Evolutionary conservation across 1,140 invertebrate species (phyloP).

Genomic region (Polyergus mexicanus): DNA sequence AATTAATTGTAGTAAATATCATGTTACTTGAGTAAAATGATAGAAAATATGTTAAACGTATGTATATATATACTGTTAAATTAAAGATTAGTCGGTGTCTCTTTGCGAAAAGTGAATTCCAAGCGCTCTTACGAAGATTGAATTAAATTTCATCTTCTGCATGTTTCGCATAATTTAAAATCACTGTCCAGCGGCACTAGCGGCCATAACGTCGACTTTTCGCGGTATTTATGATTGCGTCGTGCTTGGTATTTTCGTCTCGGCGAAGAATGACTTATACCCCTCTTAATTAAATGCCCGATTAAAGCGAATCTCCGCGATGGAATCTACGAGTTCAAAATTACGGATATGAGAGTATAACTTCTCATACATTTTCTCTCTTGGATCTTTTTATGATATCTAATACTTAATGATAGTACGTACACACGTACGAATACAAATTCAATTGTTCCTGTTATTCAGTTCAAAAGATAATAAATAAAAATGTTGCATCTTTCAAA

Average conservation of each 20-base stretch:
- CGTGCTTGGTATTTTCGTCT: slow-evolving; percentile 45
- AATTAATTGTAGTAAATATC: slow-evolving; percentile 24
- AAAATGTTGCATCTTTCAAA: not conserved
- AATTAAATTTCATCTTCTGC: slow-evolving; percentile 65
- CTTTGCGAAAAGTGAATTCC: slow-evolving; percentile 22
- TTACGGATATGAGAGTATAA: not conserved
- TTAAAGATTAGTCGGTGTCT: slow-evolving; percentile 19
- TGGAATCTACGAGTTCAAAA: not conserved
- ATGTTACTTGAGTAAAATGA: slow-evolving; percentile 18
- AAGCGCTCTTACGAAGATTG: slow-evolving; percentile 39
- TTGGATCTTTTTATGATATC: not conserved
- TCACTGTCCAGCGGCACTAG: slow-evolving; percentile 46
- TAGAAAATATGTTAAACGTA: slow-evolving; percentile 13
- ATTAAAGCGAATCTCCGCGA: slow-evolving; percentile 36
- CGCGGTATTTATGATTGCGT: slow-evolving; percentile 55
- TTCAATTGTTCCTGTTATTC: not conserved
- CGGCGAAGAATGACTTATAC: slow-evolving; percentile 51
- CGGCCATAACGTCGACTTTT: slow-evolving; percentile 46
- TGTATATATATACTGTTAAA: not conserved
- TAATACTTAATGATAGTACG: not conserved
- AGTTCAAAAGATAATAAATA: not conserved
- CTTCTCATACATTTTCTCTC: not conserved
- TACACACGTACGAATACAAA: not conserved
- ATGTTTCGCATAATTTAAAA: slow-evolving; percentile 65
- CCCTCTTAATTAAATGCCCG: slow-evolving; percentile 57